Base-by-base conservation (phyloP, 2,797 vertebrate genomes). In the Alca torda region DNA sequence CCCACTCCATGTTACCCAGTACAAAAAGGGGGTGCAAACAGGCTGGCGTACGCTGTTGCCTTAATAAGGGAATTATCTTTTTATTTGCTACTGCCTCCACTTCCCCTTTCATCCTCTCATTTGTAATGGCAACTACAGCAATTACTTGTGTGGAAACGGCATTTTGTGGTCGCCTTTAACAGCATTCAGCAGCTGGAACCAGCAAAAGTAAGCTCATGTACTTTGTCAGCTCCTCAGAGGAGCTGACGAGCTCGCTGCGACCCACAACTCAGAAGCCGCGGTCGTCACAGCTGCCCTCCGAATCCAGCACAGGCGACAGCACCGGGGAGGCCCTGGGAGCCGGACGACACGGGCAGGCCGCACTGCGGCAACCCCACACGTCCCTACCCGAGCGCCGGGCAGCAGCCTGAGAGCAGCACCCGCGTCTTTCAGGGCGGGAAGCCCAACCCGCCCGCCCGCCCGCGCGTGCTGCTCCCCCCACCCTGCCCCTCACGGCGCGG, bases 241-340 rank as follows among this genome's bases (percentile, higher is more conserved):
- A 30, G 7, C n/a, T 20, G 10, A n/a, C 26, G 26, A n/a, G 39
- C 50, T 35, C 50, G 4, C 54, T 6, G 46, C 1, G 30, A 53
- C 46, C 21, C 65, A 19, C 41, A 12, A 54, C 8, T 2, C 33
- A 30, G 18, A 21, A 33, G 2, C 26, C 4, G 13, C 5, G 13
- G 2, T 10, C 30, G 9, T 0, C 46, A 5, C 41, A 11, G 18
- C n/a, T 2, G 3, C 18, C 17, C 15, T 2, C 6, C 0, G 1
- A 14, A 2, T 1, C 3, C 45, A 2, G 6, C 1, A 1, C 24
- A 18, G 9, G 26, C 1, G 14, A 11, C 3, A 0, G 12, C 31
- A 0, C 25, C 0, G 18, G 9, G 30, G 16, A 21, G 15, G 21
- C 13, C 9, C 7, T 2, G 37, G 7, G 25, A 7, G 4, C 4